Base-by-base conservation (phyloP, 2,888 invertebrate genomes). In the Siphonodentalium dalli region DNA sequence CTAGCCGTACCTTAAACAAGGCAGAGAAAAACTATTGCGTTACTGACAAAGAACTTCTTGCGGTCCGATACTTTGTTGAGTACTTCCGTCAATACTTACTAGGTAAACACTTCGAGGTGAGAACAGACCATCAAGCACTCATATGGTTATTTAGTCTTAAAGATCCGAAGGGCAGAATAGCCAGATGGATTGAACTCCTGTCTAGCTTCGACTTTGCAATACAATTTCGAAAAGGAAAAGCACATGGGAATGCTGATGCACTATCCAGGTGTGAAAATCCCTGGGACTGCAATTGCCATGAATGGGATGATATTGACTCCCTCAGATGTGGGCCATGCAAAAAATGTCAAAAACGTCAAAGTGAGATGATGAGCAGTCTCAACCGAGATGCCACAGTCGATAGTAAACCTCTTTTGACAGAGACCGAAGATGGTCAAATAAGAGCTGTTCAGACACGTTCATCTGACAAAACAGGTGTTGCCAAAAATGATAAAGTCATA, bases 101-200 rank as follows among this genome's bases (percentile, higher is more conserved):
- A 9, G 47, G 54, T 1, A 35, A 48, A 31, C n/a, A 21, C 11
- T 54, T 54, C 26, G 18, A 8, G 15, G 43, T 54, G 2, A 20
- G 48, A 20, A 48, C 27, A 1, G 48, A 54, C 28, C 54, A 48
- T 23, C 54, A 48, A 18, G 54, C 48, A 2, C 28, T 54, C n/a
- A n/a, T n/a, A n/a, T n/a, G 33, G 33, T n/a, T 29, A 3, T 20
- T 29, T 15, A 44, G 20, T 7, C 33, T 44, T 3, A 33, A 44
- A 20, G 38, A 38, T 20, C 38, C 38, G 3, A 8, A 38, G 20
- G 38, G 18, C 13, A n/a, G n/a, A n/a, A n/a, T n/a, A n/a, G 53
- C 46, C 15, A 21, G 53, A 9, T 47, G 46, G 42, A 35, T 47
- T 11, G 53, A 53, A 35, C 35, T 54, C 2, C 26, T 47, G 13